phyloP scores from a whole-genome alignment of 1,140 invertebrate genomes.

The Carcinoscorpius rotundicauda region DNA sequence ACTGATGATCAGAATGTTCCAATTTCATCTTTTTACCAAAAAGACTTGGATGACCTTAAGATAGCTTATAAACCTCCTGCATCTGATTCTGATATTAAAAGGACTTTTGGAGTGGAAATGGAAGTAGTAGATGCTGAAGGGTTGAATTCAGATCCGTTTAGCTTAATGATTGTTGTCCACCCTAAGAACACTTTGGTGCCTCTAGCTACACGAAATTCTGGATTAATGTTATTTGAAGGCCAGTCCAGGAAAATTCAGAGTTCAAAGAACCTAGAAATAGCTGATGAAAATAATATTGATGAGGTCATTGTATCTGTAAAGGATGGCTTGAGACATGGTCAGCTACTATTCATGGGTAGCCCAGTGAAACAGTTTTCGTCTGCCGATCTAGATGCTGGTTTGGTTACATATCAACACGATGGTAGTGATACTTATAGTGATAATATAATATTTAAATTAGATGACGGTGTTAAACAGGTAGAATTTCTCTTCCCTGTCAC shows the following conservation, averaged over 20 bases:
- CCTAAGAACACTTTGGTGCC: conserved; percentile 36
- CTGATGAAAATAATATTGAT: conserved; percentile 35
- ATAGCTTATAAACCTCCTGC: conserved; percentile 38
- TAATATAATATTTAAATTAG: conserved; percentile 36
- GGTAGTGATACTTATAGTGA: conserved; percentile 34
- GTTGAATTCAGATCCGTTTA: conserved; percentile 30
- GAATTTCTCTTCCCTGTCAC: conserved; percentile 36
- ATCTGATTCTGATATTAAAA: conserved; percentile 29
- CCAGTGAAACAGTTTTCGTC: conserved; percentile 33
- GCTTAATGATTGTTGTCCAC: conserved; percentile 33
- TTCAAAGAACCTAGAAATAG: conserved; percentile 31
- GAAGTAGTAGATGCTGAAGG: conserved; percentile 35
- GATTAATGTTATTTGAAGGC: conserved; percentile 35
- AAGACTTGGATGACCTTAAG: conserved; percentile 35
- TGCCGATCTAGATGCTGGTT: conserved; percentile 30
- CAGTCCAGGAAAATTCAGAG: conserved; percentile 30
- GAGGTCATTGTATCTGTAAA: conserved; percentile 32
- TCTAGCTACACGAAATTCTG: conserved; percentile 28
- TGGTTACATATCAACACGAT: conserved; percentile 36
- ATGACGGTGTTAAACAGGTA: conserved; percentile 33
- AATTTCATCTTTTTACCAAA: conserved; percentile 35
- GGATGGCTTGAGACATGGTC: conserved; percentile 33
- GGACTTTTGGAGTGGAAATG: conserved; percentile 30
- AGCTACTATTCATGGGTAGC: conserved; percentile 26
- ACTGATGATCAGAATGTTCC: conserved; percentile 35